Evolutionary conservation across 2,888 invertebrate genomes (phyloP), one percentile per base, ranked within the genome.

Genomic region (Drosophila emarginata): DNA sequence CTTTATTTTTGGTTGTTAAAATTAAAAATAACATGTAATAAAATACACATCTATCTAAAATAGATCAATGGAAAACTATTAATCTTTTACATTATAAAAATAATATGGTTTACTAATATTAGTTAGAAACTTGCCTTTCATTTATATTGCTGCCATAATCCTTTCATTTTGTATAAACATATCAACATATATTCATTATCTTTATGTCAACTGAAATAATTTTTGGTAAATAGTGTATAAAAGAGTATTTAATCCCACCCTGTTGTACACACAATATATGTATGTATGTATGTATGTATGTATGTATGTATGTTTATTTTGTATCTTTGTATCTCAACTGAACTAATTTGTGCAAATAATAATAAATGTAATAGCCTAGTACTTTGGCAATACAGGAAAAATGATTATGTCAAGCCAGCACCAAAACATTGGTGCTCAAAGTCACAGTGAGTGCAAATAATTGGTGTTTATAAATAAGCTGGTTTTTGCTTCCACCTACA

Each of bases 301-400:
- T 32, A 11, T 32, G 9, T 32, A 32, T 32, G 7, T 32, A 32
- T 32, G 32, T 21, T 21, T 45, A 45, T 4, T 18, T 45, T 45
- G 18, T 45, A 21, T 45, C 21, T 45, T 18, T 45, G 18, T 32
- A 32, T 45, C 18, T 45, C 40, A 72, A 62, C 14, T 56, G 58
- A 69, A 68, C 58, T 62, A 72, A 83, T 66, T 75, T 80, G 78
- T 75, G 64, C 54, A 80, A 80, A 84, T 73, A 83, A 65, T 32
- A 32, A 11, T 32, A 32, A 59, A 52, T 61, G 52, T 37, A 66
- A 51, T 40, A 39, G 52, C 78, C 78, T 32, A 57, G 21, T 45
- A 45, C 45, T 45, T 45, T 45, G 45, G 45, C 45, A 45, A 73
- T 60, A 54, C 26, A 61, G 59, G 50, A 50, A 65, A 77, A 76